Evolutionary conservation across 2,888 invertebrate genomes (phyloP), one percentile per base, ranked within the genome.

Genomic region (Athalia cordata): DNA sequence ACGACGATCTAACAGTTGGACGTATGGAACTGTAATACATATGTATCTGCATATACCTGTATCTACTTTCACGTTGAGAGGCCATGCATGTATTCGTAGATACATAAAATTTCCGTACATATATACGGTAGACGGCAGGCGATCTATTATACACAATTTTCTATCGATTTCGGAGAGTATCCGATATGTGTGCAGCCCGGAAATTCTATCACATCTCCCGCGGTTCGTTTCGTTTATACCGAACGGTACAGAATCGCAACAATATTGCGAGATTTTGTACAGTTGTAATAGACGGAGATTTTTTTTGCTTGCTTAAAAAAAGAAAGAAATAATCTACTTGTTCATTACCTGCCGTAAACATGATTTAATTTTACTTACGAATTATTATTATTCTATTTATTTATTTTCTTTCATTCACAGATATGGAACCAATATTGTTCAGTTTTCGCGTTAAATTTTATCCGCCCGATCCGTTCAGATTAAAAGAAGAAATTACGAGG

Each of bases 381-480:
- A 29, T 29, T 29, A 29, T 29, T 29, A 29, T n/a, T n/a, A n/a
- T n/a, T n/a, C 29, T 29, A 29, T 29, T 29, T 29, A 29, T 29
- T 29, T 29, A 29, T 29, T 52, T 29, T 9, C 67, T 64, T 68
- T 68, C 43, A 9, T 55, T 91, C 92, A 9, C 92, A 97, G 98
- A 98, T 91, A 94, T 98, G 86, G 95, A 96, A 85, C 97, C 97
- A 80, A 95, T 97, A 87, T 91, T 98, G 80, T 96, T 99, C 90
- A 98, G 98, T 91, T 97, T 99, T 91, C 96, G 99, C 81, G 97
- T 99, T 82, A 99, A 99, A 92, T 99, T 98, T 91, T 99, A 99
- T 90, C 99, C 99, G 13, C 96, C 97, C 78, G 98, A 99, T 91
- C 98, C 99, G 13, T 93, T 96, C 90, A 93, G 96, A 77, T 92